phyloP scores from a whole-genome alignment of 2,888 invertebrate genomes.

The Drosophila formosana region DNA sequence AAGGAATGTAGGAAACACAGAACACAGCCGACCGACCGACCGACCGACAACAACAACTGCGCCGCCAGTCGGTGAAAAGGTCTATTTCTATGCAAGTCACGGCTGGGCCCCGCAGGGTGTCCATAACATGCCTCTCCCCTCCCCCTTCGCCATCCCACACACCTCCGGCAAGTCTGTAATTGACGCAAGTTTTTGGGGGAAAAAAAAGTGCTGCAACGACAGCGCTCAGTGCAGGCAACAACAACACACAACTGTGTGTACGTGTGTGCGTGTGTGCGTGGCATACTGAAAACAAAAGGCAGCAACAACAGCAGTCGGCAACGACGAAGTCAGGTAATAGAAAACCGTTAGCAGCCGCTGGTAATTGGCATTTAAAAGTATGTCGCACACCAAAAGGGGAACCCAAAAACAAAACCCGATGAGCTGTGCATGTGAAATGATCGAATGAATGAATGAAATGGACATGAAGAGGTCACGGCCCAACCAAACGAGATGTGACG shows the following conservation, averaged over 20 bases:
- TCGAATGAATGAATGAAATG: conserved; percentile 28
- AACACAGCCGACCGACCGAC: not conserved
- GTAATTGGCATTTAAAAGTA: conserved; percentile 79
- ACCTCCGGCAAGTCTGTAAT: conserved; percentile 45
- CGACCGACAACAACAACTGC: no score
- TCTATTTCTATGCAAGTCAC: conserved; percentile 76
- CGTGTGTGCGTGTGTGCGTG: conserved; percentile 68
- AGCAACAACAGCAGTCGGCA: not conserved
- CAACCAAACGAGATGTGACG: not conserved
- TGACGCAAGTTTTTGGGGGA: conserved; percentile 66
- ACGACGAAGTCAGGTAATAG: conserved; percentile 46
- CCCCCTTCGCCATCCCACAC: conserved; percentile 1
- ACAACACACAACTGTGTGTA: not conserved
- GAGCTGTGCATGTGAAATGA: conserved; percentile 27
- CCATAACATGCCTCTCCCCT: not conserved
- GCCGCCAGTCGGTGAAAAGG: conserved; percentile 13
- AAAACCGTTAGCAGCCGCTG: conserved; percentile 73
- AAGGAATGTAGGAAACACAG: conserved; percentile 10
- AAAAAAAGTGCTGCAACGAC: conserved; percentile 30
- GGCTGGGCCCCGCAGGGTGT: conserved; percentile 58
- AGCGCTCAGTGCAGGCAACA: conserved; percentile 18
- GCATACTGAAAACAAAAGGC: conserved; percentile 63
- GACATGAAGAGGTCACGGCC: conserved; percentile 49
- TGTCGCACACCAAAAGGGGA: conserved; percentile 58
- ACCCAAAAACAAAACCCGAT: conserved; percentile 19